phyloP scores from a whole-genome alignment of 2,113 vertebrate genomes.

The Tachysurus vachellii region DNA sequence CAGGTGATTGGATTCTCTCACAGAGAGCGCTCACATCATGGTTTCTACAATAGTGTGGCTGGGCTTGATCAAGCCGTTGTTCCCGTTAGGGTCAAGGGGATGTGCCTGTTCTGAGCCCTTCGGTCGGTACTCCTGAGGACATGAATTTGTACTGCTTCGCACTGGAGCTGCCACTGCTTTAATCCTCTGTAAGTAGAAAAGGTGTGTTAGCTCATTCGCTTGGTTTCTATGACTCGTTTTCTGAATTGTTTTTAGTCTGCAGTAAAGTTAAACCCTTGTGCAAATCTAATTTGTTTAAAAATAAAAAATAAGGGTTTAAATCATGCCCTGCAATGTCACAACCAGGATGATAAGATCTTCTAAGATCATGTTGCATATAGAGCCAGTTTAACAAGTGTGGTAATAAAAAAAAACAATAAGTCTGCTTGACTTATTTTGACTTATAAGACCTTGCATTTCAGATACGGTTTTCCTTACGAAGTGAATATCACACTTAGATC shows the following conservation, averaged over 20 bases:
- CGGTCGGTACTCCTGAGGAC: slow-evolving; percentile 67
- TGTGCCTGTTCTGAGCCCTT: slow-evolving; percentile 64
- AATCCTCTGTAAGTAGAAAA: slow-evolving; percentile 79
- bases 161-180: slow-evolving; percentile 89
- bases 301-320: neutral
- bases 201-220: neutral
- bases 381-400: neutral
- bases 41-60: slow-evolving; percentile 97
- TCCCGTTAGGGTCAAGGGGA: slow-evolving; percentile 77
- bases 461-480: too few relatives aligned
- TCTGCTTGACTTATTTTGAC: neutral
- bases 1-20: slow-evolving; percentile 75
- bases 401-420: neutral
- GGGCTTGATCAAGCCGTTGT: slow-evolving; percentile 84
- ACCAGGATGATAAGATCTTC: neutral
- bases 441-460: neutral
- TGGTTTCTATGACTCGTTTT: neutral
- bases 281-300: neutral
- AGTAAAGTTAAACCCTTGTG: neutral
- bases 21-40: slow-evolving; percentile 94
- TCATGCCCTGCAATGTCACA: neutral
- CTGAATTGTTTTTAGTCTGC: neutral
- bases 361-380: neutral
- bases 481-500: neutral
- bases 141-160: slow-evolving; percentile 76